phyloP scores from a whole-genome alignment of 1,140 invertebrate species.

The Ruditapes philippinarum region DNA sequence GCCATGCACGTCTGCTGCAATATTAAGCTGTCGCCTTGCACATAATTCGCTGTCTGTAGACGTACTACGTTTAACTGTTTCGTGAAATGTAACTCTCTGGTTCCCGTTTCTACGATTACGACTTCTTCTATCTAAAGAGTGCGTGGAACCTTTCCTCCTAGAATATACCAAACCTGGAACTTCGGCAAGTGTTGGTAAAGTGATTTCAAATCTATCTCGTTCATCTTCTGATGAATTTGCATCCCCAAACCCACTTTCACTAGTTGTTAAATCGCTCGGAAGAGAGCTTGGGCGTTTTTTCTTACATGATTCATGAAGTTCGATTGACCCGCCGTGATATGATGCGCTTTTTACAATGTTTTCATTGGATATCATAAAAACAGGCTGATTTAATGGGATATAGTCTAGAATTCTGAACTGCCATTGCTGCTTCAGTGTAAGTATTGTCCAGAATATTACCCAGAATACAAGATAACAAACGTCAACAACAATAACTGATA shows the following conservation, averaged over 20 bases:
- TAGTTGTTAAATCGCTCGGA: constrained; percentile 62
- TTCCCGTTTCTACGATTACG: constrained; percentile 66
- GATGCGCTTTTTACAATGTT: constrained; percentile 72
- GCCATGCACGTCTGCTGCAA: constrained; percentile 45
- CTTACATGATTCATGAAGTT: constrained; percentile 37
- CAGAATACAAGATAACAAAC: constrained; percentile 80
- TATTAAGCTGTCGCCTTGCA: constrained; percentile 27
- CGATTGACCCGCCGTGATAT: constrained; percentile 65
- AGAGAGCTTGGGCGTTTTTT: constrained; percentile 66
- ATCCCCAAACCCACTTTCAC: constrained; percentile 66
- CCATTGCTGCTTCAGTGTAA: constrained; percentile 82
- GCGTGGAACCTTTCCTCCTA: constrained; percentile 48
- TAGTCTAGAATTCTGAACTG: constrained; percentile 81
- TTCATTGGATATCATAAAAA: constrained; percentile 73
- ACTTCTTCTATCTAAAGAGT: constrained; percentile 61
- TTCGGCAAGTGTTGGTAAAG: constrained; percentile 65
- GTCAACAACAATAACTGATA: constrained; percentile 77
- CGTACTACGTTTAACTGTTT: constrained; percentile 67
- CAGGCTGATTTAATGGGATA: constrained; percentile 75
- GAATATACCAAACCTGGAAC: constrained; percentile 43
- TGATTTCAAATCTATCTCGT: constrained; percentile 52
- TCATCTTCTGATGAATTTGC: constrained; percentile 67
- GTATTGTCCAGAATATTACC: constrained; percentile 80
- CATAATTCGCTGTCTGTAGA: constrained; percentile 66
- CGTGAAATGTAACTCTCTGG: constrained; percentile 79